Percentiles rank a stretch among this genome's conserved stretches.
Conservation (phyloP, 2,797 vertebrate species). For the Rallus crepitans region DNA sequence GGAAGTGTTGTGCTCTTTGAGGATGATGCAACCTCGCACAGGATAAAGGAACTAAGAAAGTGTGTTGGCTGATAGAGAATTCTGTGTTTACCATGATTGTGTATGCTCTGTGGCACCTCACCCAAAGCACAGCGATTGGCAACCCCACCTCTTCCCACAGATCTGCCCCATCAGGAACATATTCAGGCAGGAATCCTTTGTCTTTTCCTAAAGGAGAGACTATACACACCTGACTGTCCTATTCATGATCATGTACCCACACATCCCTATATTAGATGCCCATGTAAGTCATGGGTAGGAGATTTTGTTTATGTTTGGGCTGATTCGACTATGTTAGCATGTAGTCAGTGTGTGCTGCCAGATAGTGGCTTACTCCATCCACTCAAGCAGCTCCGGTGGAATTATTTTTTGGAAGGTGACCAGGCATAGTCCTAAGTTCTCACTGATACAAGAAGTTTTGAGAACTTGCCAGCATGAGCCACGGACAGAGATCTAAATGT, state of each 20-base stretch:
- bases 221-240: neutral
- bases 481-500: neutral
- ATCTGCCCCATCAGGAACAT: neutral
- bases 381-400: neutral
- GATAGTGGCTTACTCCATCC: neutral
- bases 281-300: neutral
- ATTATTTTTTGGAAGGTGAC: neutral
- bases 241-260: neutral
- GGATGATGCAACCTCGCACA: neutral
- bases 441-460: neutral
- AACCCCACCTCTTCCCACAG: neutral
- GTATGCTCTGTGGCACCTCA: neutral
- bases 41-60: neutral
- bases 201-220: neutral
- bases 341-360: neutral
- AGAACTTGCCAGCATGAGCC: neutral
- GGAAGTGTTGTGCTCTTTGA: neutral
- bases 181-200: neutral
- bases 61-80: neutral
- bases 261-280: accelerated
- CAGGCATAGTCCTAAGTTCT: neutral
- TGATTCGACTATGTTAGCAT: neutral
- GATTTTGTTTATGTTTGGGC: neutral
- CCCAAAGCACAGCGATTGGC: neutral
- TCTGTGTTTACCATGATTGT: neutral